These are phyloP conservation scores for Dufourea novaeangliae DNA, from an alignment of 1,140 invertebrate genomes.

Conservation along the genomic window DNA sequence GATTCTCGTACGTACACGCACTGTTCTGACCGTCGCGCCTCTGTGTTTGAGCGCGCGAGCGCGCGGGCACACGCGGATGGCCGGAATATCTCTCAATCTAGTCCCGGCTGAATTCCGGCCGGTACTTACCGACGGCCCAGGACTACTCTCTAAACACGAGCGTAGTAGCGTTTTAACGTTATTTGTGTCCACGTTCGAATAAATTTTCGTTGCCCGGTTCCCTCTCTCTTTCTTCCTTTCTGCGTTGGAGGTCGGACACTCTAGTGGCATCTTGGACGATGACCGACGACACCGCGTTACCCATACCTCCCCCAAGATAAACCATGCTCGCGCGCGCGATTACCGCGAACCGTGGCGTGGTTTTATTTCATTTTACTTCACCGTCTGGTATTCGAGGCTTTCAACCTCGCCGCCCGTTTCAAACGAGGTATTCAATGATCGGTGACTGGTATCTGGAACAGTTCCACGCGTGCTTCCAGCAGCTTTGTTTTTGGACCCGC, in stretches of 20 bases:
- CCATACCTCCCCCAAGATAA: not conserved
- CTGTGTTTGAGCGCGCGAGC: constrained; percentile 53
- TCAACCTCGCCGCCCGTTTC: too few relatives aligned
- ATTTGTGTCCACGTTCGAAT: constrained; percentile 50
- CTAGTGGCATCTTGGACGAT: constrained; percentile 1
- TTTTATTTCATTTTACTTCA: too few relatives aligned
- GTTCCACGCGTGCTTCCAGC: too few relatives aligned
- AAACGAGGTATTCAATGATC: too few relatives aligned
- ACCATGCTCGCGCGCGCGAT: not conserved
- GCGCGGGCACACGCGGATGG: constrained; percentile 61
- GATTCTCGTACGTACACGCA: constrained; percentile 20
- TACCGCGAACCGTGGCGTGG: not conserved
- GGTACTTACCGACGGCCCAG: constrained; percentile 68
- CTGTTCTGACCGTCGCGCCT: constrained; percentile 69
- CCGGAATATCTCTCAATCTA: constrained; percentile 80
- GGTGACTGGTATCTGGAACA: too few relatives aligned
- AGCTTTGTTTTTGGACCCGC: too few relatives aligned
- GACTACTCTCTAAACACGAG: constrained; percentile 52
- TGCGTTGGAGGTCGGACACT: constrained; percentile 35
- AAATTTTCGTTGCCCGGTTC: constrained; percentile 18
- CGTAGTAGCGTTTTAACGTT: constrained; percentile 49
- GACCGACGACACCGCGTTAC: not conserved
- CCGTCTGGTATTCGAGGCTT: too few relatives aligned
- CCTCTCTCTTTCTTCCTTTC: too few relatives aligned
- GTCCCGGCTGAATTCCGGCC: constrained; percentile 75